Conservation (phyloP, 2,797 vertebrate species). For the Pangasius sanitwongsei region DNA sequence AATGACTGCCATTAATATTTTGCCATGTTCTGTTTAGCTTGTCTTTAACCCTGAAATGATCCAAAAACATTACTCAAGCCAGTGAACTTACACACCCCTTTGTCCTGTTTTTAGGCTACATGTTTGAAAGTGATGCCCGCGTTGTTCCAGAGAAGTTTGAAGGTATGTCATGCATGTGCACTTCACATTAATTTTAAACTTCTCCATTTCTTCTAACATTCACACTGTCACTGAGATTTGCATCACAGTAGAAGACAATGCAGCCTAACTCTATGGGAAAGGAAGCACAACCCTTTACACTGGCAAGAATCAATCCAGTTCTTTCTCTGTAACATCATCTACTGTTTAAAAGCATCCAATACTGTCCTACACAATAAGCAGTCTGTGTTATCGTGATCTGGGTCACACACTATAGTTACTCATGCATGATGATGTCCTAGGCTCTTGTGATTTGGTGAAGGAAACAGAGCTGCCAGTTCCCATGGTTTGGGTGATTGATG, state of each 20-base stretch:
- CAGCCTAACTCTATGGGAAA: not conserved
- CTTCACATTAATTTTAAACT: conserved; percentile 4
- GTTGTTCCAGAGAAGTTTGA: conserved; percentile 96
- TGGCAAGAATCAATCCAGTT: conserved; percentile 29
- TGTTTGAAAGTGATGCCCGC: conserved; percentile 91
- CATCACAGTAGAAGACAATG: conserved; percentile 7
- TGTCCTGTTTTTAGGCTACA: conserved; percentile 79
- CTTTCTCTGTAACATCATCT: conserved; percentile 44
- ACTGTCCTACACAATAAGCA: conserved; percentile 41
- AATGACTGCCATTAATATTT: conserved; percentile 44
- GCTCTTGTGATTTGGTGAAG: conserved; percentile 56
- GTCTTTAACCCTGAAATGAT: conserved; percentile 9
- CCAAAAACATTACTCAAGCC: not conserved
- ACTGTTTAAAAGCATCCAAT: conserved; percentile 39
- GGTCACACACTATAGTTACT: conserved; percentile 61
- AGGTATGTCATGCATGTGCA: conserved; percentile 74
- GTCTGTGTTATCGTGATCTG: conserved; percentile 23
- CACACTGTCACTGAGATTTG: conserved; percentile 27
- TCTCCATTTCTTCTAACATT: conserved; percentile 29
- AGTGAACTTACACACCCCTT: conserved; percentile 46
- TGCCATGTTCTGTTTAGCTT: conserved; percentile 12
- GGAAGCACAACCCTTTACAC: conserved; percentile 15
- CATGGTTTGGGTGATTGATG: conserved; percentile 60
- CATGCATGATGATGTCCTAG: conserved; percentile 15
- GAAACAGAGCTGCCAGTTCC: conserved; percentile 56